These are phyloP conservation scores for Lophius americanus DNA, from an alignment of 2,797 vertebrate species.

Conservation along the genomic window DNA sequence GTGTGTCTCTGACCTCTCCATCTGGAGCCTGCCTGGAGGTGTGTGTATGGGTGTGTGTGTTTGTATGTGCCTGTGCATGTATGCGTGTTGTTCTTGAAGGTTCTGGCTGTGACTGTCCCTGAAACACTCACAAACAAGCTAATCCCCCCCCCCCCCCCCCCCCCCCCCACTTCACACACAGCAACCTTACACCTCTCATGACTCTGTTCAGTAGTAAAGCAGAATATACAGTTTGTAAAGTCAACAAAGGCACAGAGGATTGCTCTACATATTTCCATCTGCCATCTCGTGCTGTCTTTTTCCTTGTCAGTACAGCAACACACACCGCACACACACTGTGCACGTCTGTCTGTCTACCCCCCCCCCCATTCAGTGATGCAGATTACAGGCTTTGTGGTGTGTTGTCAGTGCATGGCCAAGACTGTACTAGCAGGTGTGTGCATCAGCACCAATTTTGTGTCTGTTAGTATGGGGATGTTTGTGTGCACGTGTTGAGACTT, in stretches of 20 bases:
- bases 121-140: constrained; percentile 72
- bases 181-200: constrained; percentile 36
- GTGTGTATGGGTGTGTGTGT: constrained; percentile 39
- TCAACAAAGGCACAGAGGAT: constrained; percentile 58
- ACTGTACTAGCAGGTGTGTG: constrained; percentile 73
- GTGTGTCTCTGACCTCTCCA: constrained; percentile 80
- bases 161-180: constrained; percentile 9
- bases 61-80: constrained; percentile 15
- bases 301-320: constrained; percentile 70
- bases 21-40: constrained; percentile 75
- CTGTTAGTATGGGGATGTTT: constrained; percentile 25
- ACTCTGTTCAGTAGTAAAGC: constrained; percentile 35
- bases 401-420: constrained; percentile 77
- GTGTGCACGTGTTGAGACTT: constrained; percentile 59
- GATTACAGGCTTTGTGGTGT: constrained; percentile 83
- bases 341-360: constrained; percentile 67
- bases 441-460: constrained; percentile 33
- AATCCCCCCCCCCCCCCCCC: constrained; percentile 25
- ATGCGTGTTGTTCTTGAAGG: constrained; percentile 67
- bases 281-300: constrained; percentile 76
- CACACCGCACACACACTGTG: constrained; percentile 57
- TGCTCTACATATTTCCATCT: constrained; percentile 65
- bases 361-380: constrained; percentile 71
- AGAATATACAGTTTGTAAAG: constrained; percentile 55
- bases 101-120: constrained; percentile 71